These are phyloP conservation scores for Macquaria ambigua DNA, from an alignment of 2,113 vertebrate genomes.

Conservation along the genomic window DNA sequence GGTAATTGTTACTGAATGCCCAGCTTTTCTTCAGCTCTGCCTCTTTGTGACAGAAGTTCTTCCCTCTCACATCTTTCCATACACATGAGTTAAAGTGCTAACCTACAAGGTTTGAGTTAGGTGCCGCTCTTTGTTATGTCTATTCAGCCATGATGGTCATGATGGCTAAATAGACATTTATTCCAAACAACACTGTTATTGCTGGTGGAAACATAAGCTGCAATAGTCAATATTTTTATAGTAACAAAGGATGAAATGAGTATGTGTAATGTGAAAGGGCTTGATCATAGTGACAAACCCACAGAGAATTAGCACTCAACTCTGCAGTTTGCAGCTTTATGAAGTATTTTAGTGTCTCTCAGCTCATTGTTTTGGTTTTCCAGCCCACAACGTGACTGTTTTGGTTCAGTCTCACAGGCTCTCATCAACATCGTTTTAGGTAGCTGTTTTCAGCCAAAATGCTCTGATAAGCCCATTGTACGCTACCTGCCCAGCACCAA, in stretches of 20 bases:
- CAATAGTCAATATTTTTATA: neutral
- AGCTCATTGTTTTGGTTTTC: neutral
- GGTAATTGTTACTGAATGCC: constrained; percentile 40
- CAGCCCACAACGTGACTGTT: neutral
- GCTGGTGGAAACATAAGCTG: neutral
- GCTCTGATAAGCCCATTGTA: neutral
- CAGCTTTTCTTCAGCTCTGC: neutral
- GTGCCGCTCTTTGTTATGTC: neutral
- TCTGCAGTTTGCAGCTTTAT: neutral
- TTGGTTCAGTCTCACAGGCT: neutral
- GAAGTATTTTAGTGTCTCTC: neutral
- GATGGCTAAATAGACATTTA: neutral
- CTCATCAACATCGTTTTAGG: neutral
- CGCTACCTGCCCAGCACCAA: neutral
- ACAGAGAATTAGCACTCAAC: neutral
- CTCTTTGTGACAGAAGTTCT: neutral
- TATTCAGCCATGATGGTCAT: neutral
- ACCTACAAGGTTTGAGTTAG: neutral
- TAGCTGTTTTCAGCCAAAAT: neutral
- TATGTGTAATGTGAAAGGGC: neutral
- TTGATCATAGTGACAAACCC: neutral
- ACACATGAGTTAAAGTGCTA: too few species aligned
- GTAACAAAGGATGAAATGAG: neutral
- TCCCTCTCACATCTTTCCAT: neutral
- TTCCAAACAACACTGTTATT: neutral